A percentile compares a stretch with the other conserved stretches of the same genome.
Conservation (phyloP, 2,888 invertebrate species). For the Crematogaster levior region DNA sequence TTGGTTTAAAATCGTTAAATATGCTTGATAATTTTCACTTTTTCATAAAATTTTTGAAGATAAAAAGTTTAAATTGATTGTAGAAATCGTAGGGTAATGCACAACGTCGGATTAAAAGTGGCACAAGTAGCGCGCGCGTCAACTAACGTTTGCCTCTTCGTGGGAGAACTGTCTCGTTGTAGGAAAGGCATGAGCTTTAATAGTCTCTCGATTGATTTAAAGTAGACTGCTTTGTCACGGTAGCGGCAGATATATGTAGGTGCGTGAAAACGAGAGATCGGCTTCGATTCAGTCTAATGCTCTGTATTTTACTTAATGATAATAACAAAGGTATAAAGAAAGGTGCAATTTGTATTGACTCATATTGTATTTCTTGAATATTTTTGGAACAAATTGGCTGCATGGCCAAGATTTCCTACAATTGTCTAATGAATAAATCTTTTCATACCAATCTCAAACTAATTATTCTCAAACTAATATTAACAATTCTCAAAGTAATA, state of each 20-base stretch:
- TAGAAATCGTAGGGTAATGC: background rate
- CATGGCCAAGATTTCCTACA: conserved; percentile 10
- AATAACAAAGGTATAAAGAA: background rate
- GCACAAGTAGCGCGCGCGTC: conserved; percentile 31
- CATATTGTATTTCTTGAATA: background rate
- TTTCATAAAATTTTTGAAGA: background rate
- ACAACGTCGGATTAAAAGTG: conserved; percentile 24
- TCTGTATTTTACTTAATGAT: conserved; percentile 14
- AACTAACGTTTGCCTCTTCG: conserved; percentile 50
- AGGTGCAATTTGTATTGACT: conserved; percentile 2
- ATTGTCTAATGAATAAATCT: conserved; percentile 3
- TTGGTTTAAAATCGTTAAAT: background rate
- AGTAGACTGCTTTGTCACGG: conserved; percentile 73
- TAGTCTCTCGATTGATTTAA: conserved; percentile 77
- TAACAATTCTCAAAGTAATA: background rate
- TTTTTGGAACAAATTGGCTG: conserved; percentile 22
- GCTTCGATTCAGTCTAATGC: conserved; percentile 23
- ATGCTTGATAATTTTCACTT: background rate
- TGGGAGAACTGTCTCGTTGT: conserved; percentile 61
- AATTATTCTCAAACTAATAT: background rate
- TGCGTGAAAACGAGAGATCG: conserved; percentile 43
- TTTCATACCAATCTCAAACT: background rate
- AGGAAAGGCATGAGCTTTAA: conserved; percentile 68
- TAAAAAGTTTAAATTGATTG: background rate
- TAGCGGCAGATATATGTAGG: conserved; percentile 47